Evolutionary conservation across 2,113 vertebrate genomes (phyloP), one percentile per base, ranked within the genome.

Genomic region (Podilymbus podiceps): DNA sequence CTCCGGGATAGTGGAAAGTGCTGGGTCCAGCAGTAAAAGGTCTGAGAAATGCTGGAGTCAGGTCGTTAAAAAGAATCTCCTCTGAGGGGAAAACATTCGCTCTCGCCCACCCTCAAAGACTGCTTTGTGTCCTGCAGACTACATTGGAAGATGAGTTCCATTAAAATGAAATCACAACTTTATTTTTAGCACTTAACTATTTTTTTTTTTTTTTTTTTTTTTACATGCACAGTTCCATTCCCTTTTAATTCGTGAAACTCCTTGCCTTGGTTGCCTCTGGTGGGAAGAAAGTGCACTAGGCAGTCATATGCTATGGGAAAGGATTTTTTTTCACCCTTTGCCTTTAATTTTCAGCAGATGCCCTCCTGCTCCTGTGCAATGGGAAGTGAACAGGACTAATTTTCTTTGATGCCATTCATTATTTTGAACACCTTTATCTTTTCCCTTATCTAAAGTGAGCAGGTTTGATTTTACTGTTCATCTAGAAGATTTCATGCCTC

Each of bases 351-450:
- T 74, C 67, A 80, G 42, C 31, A 67, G 52, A 80, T 86, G 16
- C 23, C 59, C 27, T 94, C 33, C 59, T 85, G 67, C n/a, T 85
- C 1, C 1, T 42, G 14, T 66, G 6, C 7, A 25, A 71, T 56
- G 52, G 55, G 23, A 87, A 95, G 68, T 64, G 63, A 94, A 38
- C 58, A 85, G 42, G 62, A 53, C 28, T 33, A 23, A 19, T 50
- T 88, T 84, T 56, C 52, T 87, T 94, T 63, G 59, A 38, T 79
- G 31, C 58, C 15, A 23, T 82, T 95, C 85, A 42, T 76, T 93
- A 77, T 86, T 90, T 72, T 90, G 71, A 93, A 74, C 31, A 67
- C 47, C 18, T 91, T 94, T 83, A 72, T 88, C 35, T 94, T 76
- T 91, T 69, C 46, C 38, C 30, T 76, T 79, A n/a, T 83, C 53